Conservation (phyloP, 2,888 invertebrate species). For the Pandemis corylana region DNA sequence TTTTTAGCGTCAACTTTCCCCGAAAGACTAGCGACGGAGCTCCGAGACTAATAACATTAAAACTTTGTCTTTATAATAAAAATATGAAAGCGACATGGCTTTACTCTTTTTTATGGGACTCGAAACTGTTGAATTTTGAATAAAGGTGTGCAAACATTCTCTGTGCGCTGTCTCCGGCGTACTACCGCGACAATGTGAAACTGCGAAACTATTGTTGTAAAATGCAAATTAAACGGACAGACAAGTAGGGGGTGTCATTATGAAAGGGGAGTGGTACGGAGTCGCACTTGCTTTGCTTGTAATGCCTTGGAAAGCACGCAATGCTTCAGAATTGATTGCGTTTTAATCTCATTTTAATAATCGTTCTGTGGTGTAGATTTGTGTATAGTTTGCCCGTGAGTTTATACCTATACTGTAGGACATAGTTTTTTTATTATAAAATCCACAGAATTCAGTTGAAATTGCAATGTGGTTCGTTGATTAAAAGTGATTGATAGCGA, state of each 20-base stretch:
- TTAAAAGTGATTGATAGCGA: too few relatives aligned
- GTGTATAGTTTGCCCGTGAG: neutral
- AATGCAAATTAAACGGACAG: constrained; percentile 76
- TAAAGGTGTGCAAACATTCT: constrained; percentile 4
- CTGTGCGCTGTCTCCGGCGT: constrained; percentile 14
- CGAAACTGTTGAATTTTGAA: neutral
- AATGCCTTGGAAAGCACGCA: constrained; percentile 64
- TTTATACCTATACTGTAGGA: neutral
- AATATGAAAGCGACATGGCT: neutral
- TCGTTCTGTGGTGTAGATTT: constrained; percentile 7
- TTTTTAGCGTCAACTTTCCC: neutral
- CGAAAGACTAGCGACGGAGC: neutral
- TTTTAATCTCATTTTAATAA: constrained; percentile 24
- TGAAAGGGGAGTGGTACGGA: constrained; percentile 70
- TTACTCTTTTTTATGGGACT: constrained; percentile 2
- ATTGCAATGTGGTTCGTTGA: too few relatives aligned
- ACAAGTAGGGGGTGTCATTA: constrained; percentile 74
- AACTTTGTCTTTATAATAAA: constrained; percentile 7
- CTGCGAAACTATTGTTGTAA: constrained; percentile 67
- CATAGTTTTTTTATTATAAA: too few relatives aligned
- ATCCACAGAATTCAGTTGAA: too few relatives aligned
- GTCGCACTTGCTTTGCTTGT: constrained; percentile 59
- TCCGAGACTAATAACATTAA: constrained; percentile 16
- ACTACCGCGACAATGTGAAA: constrained; percentile 54
- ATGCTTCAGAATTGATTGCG: constrained; percentile 52